Evolutionary conservation across 2,888 invertebrate genomes (phyloP), one percentile per base, ranked within the genome.

Genomic region (Achlya flavicornis): DNA sequence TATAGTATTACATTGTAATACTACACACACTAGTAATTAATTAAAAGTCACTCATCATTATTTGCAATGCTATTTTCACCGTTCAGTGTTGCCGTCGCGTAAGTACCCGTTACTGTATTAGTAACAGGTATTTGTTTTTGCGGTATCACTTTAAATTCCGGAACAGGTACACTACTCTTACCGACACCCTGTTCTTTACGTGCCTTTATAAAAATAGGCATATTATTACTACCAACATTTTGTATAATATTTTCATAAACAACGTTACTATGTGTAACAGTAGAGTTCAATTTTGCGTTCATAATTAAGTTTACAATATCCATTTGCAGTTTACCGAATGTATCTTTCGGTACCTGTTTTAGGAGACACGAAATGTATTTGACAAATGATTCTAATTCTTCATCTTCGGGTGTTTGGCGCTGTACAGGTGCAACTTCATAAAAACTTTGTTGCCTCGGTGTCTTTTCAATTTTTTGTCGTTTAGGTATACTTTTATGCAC

Each of bases 271-370:
- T 43, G 60, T 4, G 60, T n/a, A 2, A 6, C 19, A 7, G 43
- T 53, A 53, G 19, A 53, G 62, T 26, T 64, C 0, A 65, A 41
- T 11, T 86, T 85, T 0, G 86, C 83, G 12, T 71, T 85, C 77
- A 90, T 80, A 16, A 91, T 85, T 4, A 85, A 65, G 60, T 83
- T 87, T 0, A 91, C 79, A 0, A 91, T 87, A 4, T 90, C 89
- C 64, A 85, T 73, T 72, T 91, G 91, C 0, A 90, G 71, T 64
- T 83, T 81, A 0, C 78, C 77, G 57, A 81, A 81, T 0, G 69
- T 64, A 0, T 85, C 81, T 19, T 73, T 69, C 0, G 90, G 81
- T 4, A 90, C 65, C 46, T 85, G 83, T 65, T 84, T 84, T 3
- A 91, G 57, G 14, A 91, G 65, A 41, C 83, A 81, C 0, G 76